Percentiles rank a stretch among this genome's conserved stretches.
phyloP scores from a whole-genome alignment of 2,797 vertebrate species.

The Siniperca scherzeri region DNA sequence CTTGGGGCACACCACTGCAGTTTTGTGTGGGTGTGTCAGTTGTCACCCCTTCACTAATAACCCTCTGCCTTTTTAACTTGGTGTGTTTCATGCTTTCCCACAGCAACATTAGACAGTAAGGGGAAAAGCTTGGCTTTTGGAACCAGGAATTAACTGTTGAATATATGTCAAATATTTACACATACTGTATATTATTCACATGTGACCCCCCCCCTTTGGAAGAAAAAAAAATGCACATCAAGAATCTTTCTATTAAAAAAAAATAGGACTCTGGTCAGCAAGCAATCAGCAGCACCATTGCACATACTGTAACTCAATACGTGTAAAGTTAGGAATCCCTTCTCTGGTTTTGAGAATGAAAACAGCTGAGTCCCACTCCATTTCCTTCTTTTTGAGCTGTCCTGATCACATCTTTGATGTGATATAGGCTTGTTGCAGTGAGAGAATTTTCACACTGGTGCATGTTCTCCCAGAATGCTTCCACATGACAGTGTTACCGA shows the following conservation, averaged over 20 bases:
- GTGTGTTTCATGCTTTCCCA: constrained; percentile 68
- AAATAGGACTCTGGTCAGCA: neutral
- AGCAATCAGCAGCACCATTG: neutral
- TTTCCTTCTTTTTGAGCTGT: constrained; percentile 28
- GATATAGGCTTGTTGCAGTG: constrained; percentile 10
- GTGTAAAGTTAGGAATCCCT: neutral
- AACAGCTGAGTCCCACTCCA: neutral
- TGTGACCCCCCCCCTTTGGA: neutral
- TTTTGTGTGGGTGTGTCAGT: constrained; percentile 68
- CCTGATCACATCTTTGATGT: constrained; percentile 20
- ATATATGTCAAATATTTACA: constrained; percentile 33
- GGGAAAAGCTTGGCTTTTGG: constrained; percentile 27
- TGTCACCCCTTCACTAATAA: constrained; percentile 69
- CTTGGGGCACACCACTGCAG: constrained; percentile 60
- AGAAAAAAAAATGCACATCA: neutral
- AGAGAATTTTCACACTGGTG: constrained; percentile 32
- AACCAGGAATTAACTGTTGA: constrained; percentile 12
- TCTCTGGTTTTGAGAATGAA: constrained; percentile 23
- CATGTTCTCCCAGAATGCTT: constrained; percentile 8
- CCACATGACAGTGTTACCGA: neutral
- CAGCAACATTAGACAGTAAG: constrained; percentile 45
- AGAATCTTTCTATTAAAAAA: neutral
- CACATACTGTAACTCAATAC: neutral
- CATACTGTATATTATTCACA: neutral
- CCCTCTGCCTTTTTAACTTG: constrained; percentile 48